Evolutionary conservation across 2,113 vertebrate genomes (phyloP), one percentile per base, ranked within the genome.

Genomic region (Pao palembangensis): DNA sequence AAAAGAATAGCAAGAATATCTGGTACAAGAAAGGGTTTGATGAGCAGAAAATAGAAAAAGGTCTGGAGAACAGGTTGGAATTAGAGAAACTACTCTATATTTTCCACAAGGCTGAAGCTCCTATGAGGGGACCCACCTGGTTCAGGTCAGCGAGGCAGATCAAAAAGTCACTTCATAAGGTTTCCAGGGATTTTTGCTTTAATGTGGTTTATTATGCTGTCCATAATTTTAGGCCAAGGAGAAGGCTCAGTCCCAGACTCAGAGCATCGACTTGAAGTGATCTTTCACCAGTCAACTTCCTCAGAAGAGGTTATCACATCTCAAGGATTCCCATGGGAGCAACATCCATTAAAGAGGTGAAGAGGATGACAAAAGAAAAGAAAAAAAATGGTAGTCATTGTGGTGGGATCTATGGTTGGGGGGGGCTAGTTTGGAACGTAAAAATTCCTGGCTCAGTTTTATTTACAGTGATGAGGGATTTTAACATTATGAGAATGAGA

Each of bases 261-360:
- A 82, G 56, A 79, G 55, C 55, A 68, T 87, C 2, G 85, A 88
- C 70, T 72, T 88, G 68, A 88, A 88, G 78, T 88, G 76, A 88
- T 28, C 38, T 11, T 10, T 52, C 28, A 19, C n/a, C 34, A 6
- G 16, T 20, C 54, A 64, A 13, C 51, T 18, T 19, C 52, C 2
- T 13, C 20, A 31, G 13, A 42, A 2, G 55, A 18, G 49, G 28
- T 67, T 23, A 60, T 44, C 34, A 54, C 25, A 47, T 55, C 57
- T 58, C 8, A 51, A 55, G 0, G 48, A n/a, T 49, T 58, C 5
- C 49, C 41, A 55, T 54, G 28, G 59, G 19, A 52, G 25, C 51
- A 28, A n/a, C 7, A 7, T 17, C 31, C 51, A 52, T 15, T 47
- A 10, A 34, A 54, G 20, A 65, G 14, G 55, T 8, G 10, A 62